Evolutionary conservation across 2,888 invertebrate species (phyloP).

Genomic region (Drosophila nr. fundita): DNA sequence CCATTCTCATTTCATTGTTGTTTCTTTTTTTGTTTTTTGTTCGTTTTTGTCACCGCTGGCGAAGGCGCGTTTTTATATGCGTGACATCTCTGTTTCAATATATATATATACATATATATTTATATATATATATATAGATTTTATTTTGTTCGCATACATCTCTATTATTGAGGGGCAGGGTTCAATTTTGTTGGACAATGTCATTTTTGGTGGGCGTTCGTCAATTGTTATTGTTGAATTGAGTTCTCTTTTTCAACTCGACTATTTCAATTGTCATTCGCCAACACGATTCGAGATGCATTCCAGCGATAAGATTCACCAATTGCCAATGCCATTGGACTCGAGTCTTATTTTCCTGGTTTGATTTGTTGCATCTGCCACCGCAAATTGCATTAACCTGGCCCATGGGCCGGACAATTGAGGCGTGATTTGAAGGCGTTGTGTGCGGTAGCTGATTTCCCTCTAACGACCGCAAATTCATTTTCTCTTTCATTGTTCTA

Average conservation of each 20-base stretch:
- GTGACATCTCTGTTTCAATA: constrained; percentile 64
- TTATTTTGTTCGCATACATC: constrained; percentile 20
- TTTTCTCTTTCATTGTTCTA: constrained; percentile 41
- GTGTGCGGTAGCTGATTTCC: constrained; percentile 67
- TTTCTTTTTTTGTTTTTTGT: constrained; percentile 32
- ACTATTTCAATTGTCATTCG: constrained; percentile 51
- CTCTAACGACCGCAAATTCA: constrained; percentile 63
- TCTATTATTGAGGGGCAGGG: constrained; percentile 56
- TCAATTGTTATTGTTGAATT: constrained; percentile 72
- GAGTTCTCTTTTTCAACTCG: constrained; percentile 11
- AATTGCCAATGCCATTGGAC: constrained; percentile 26
- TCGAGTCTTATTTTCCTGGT: not conserved
- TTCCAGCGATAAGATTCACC: constrained; percentile 52
- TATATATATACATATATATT: constrained; percentile 7
- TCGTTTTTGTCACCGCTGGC: constrained; percentile 42
- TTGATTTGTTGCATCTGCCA: constrained; percentile 50
- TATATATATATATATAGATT: constrained; percentile 2
- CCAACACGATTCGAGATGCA: constrained; percentile 58
- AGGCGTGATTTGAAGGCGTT: constrained; percentile 75
- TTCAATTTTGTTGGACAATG: constrained; percentile 21
- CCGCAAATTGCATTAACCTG: constrained; percentile 70
- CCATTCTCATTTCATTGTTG: constrained; percentile 45
- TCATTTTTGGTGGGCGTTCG: constrained; percentile 56
- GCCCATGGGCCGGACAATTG: constrained; percentile 62
- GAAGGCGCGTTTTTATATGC: constrained; percentile 71